phyloP scores from a whole-genome alignment of 2,888 invertebrate species.

The Coleophora flavipennella region DNA sequence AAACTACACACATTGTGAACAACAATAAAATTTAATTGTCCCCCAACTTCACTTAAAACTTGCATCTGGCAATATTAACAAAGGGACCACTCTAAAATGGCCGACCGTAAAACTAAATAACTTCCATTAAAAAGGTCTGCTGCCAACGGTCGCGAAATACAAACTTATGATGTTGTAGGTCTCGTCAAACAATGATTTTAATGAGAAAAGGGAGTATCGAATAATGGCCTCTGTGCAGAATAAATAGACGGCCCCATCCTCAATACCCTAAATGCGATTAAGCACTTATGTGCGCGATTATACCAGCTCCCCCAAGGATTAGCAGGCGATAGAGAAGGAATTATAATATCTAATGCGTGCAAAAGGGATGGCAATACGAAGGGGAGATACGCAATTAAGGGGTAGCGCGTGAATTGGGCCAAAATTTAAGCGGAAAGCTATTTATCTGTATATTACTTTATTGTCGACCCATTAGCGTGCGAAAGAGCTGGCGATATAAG shows the following conservation, averaged over 20 bases:
- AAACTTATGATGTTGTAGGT: conserved; percentile 33
- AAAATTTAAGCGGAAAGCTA: conserved; percentile 68
- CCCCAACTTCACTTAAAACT: conserved; percentile 24
- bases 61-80: conserved; percentile 20
- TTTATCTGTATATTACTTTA: conserved; percentile 70
- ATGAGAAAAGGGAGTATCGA: conserved; percentile 43
- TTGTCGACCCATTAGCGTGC: conserved; percentile 64
- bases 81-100: conserved; percentile 31
- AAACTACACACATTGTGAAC: conserved; percentile 25
- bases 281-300: conserved; percentile 69
- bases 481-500: conserved; percentile 35
- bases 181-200: conserved; percentile 59
- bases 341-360: conserved; percentile 14
- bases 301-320: conserved; percentile 50
- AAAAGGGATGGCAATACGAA: conserved; percentile 31
- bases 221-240: conserved; percentile 48
- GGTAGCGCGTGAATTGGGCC: conserved; percentile 62
- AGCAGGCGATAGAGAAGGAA: conserved; percentile 28
- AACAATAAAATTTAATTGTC: conserved; percentile 49
- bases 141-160: conserved; percentile 39
- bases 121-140: conserved; percentile 24
- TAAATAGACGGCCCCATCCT: conserved; percentile 58
- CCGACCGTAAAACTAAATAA: conserved; percentile 20
- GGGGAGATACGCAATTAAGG: conserved; percentile 66
- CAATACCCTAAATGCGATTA: conserved; percentile 65